These are phyloP conservation scores for Micoletzkya japonica DNA, from an alignment of 2,888 invertebrate species.

Conservation along the genomic window DNA sequence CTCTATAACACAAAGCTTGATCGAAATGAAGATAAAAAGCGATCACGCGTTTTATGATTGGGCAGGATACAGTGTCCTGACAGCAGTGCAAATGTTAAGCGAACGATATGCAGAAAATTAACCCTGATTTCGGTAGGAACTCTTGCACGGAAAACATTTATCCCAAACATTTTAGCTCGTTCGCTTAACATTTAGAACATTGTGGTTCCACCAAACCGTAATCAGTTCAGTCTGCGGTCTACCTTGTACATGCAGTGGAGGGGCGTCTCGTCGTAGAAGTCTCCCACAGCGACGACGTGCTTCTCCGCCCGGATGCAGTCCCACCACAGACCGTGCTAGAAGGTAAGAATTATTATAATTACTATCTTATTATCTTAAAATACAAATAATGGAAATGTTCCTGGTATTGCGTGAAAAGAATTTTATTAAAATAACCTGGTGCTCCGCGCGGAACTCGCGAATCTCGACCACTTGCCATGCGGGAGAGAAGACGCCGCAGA, in stretches of 20 bases:
- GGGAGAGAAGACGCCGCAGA: conserved; percentile 50
- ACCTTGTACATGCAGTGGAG: conserved; percentile 63
- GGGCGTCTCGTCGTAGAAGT: conserved; percentile 62
- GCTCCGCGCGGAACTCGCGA: conserved; percentile 61
- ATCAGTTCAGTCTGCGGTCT: neutral
- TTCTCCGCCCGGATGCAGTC: conserved; percentile 62
- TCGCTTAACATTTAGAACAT: too few species aligned
- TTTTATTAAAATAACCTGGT: conserved; percentile 46
- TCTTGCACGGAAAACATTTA: too few species aligned
- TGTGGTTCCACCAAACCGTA: neutral
- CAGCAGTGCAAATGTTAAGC: too few species aligned
- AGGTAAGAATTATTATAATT: neutral
- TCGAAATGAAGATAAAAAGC: too few species aligned
- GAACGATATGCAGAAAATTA: too few species aligned
- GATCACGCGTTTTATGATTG: neutral
- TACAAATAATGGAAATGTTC: neutral
- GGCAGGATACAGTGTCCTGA: neutral
- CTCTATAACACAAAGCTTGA: too few species aligned
- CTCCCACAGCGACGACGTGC: conserved; percentile 62
- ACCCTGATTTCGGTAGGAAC: too few species aligned
- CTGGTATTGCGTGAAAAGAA: neutral
- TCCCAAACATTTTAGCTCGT: too few species aligned
- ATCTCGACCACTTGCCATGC: conserved; percentile 63
- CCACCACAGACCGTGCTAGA: conserved; percentile 62
- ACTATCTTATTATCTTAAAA: neutral